Evolutionary conservation across 1,140 invertebrate species (phyloP), one percentile per base, ranked within the genome.

Genomic region (Hyphantria cunea): DNA sequence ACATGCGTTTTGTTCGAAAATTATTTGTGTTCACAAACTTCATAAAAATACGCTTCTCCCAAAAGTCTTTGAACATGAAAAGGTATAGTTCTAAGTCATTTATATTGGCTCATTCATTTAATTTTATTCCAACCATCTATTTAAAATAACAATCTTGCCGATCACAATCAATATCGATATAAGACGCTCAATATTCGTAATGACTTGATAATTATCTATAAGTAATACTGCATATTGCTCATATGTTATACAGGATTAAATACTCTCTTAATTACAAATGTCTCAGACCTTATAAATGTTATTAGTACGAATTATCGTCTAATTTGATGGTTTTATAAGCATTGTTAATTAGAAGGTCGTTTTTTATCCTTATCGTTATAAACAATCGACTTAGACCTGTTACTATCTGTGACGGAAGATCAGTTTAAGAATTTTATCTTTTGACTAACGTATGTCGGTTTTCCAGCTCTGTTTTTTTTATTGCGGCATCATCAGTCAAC

Each of bases 231-330:
- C 17, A 25, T 25, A 25, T 25, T 25, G 17, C 17, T 5, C 5
- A 25, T 41, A 41, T 41, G 41, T 54, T 14, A 10, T 13, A 31
- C 14, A 13, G 5, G 15, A 15, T 62, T 39, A 49, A 15, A 34
- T 15, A 41, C 48, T 63, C 48, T 55, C 52, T 54, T 63, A 42
- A 63, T 63, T 63, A 31, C 31, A 47, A 55, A 41, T 53, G 25
- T 48, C 31, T 44, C 33, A 9, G 33, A 11, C n/a, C 4, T 32
- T n/a, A 45, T 11, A 50, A 17, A 33, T 61, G 5, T 42, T 44
- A 12, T 3, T n/a, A 13, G 11, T n/a, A 44, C 41, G 2, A 9
- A n/a, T n/a, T 6, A 44, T 44, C 41, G 9, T 6, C 9, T 44
- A 44, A n/a, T 44, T 44, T 12, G 32, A 6, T 33, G 33, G 32